phyloP scores from a whole-genome alignment of 2,113 vertebrate genomes.

The Rattus norvegicus region GRCr8 NC_086035.1:15666501-15667000 shows the following conservation, averaged over 20 bases:
- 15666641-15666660: neutral
- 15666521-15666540: neutral
- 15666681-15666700: neutral
- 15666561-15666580: neutral
- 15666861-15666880: neutral
- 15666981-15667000: neutral
- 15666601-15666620: neutral
- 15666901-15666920: neutral
- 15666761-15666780: neutral
- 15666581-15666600: neutral
- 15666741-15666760: neutral
- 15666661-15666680: neutral
- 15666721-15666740: neutral
- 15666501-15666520: too few relatives aligned
- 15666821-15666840: neutral
- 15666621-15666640: neutral
- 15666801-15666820: neutral
- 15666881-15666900: neutral
- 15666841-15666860: neutral
- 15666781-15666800: neutral
- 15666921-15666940: neutral
- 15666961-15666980: neutral
- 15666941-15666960: neutral
- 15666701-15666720: neutral
- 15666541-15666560: rapidly evolving